Evolutionary conservation across 2,888 invertebrate species (phyloP).

Genomic region (Frankliniella intonsa): DNA sequence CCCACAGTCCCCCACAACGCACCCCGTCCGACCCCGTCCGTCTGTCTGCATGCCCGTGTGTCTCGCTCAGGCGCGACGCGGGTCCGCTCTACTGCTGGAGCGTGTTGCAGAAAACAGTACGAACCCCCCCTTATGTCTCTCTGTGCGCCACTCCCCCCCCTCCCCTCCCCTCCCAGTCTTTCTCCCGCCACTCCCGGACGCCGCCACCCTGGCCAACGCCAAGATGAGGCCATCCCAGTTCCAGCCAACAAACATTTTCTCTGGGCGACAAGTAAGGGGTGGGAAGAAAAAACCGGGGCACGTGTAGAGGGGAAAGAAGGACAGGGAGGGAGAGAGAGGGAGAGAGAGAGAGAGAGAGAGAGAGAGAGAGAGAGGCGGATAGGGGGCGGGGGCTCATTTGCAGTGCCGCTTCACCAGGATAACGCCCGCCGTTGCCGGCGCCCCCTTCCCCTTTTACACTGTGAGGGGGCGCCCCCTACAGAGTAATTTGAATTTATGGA

Average conservation of each 20-base stretch:
- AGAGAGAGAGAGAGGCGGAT: neutral
- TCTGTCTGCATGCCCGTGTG: no score
- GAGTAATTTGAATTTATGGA: constrained; percentile 22
- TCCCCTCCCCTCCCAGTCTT: neutral
- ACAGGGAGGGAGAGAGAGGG: no score
- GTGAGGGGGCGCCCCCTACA: neutral
- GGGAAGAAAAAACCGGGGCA: no score
- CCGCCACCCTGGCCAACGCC: neutral
- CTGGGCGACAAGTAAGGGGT: neutral
- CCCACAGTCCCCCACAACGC: no score
- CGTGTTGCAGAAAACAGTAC: no score
- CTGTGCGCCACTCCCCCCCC: no score
- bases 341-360: no score
- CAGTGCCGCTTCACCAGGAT: neutral
- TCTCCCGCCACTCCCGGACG: neutral
- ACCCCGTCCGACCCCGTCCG: no score
- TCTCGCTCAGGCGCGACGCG: no score
- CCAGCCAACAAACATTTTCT: constrained; percentile 14
- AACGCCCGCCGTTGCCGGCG: neutral
- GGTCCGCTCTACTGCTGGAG: no score
- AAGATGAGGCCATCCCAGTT: constrained; percentile 10
- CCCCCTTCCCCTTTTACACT: neutral
- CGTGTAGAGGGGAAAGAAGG: no score
- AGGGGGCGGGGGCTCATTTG: constrained; percentile 13
- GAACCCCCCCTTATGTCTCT: no score